Percentiles rank a stretch among this genome's conserved stretches.
Evolutionary conservation across 1,140 invertebrate genomes (phyloP).

Genomic region (Eriocheir sinensis): DNA sequence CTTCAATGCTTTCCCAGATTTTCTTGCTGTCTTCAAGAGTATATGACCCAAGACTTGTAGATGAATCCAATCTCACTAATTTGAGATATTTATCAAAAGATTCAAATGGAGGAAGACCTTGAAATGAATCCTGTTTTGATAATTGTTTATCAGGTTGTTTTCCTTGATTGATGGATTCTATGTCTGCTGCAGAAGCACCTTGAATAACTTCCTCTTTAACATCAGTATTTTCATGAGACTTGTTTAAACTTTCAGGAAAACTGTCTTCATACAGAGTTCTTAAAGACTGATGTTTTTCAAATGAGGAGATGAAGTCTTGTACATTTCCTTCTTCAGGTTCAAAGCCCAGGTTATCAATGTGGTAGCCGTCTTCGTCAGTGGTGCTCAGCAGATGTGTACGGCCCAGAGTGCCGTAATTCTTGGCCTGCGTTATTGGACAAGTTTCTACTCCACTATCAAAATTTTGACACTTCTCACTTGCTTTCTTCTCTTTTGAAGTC

Average conservation of each 20-base stretch:
- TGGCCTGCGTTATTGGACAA: constrained; percentile 44
- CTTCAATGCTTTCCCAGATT: constrained; percentile 63
- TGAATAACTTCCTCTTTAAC: background rate
- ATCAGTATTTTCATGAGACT: background rate
- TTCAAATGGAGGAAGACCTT: constrained; percentile 72
- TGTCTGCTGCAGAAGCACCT: background rate
- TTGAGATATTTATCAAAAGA: constrained; percentile 78
- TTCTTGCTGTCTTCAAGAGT: constrained; percentile 69
- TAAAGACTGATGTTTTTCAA: constrained; percentile 17
- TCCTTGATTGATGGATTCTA: constrained; percentile 16
- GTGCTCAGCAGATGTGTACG: constrained; percentile 71
- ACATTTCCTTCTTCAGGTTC: constrained; percentile 48
- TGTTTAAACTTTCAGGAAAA: background rate
- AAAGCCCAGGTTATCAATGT: constrained; percentile 76
- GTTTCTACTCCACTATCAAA: background rate
- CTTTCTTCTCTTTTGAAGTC: background rate
- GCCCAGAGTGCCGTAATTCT: constrained; percentile 74
- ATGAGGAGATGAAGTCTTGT: constrained; percentile 39
- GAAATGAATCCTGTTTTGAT: constrained; percentile 77
- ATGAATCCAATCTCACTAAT: constrained; percentile 76
- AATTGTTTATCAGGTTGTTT: constrained; percentile 49
- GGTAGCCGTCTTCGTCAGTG: constrained; percentile 78
- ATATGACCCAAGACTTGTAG: constrained; percentile 63
- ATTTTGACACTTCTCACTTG: background rate
- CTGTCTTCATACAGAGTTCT: background rate